Percentiles rank a stretch among this genome's conserved stretches.
Evolutionary conservation across 2,113 vertebrate species (phyloP).

Genomic region (Varanus salvator): DNA sequence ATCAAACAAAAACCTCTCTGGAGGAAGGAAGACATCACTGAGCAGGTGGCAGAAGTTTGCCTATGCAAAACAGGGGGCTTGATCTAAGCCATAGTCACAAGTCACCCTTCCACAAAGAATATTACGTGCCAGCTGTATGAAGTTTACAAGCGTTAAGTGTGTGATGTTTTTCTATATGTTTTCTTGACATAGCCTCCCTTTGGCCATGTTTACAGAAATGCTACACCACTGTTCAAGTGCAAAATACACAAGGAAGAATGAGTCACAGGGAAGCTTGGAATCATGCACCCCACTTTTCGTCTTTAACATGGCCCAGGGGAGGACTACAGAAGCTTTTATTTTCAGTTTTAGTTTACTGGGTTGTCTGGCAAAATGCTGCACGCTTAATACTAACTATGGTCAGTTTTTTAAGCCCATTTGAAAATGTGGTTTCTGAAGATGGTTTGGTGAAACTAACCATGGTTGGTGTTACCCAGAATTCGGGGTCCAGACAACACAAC

Average conservation of each 20-base stretch:
- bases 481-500: not conserved
- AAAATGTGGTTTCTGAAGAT: not conserved
- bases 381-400: not conserved
- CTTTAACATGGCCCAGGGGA: not conserved
- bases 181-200: not conserved
- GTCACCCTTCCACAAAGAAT: not conserved
- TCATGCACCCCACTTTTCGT: not conserved
- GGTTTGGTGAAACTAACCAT: no score
- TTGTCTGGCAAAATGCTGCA: not conserved
- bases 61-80: not conserved
- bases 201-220: not conserved
- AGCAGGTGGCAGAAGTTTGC: not conserved
- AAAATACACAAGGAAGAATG: not conserved
- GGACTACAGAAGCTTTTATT: not conserved
- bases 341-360: not conserved
- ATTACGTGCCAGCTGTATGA: not conserved
- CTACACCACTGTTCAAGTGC: not conserved
- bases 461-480: not conserved
- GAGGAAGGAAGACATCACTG: not conserved
- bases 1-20: no score
- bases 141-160: not conserved
- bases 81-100: not conserved
- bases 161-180: not conserved
- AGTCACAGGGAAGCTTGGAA: not conserved
- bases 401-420: not conserved